Evolutionary conservation across 2,113 vertebrate genomes (phyloP).

Genomic region (Synchiropus splendidus): DNA sequence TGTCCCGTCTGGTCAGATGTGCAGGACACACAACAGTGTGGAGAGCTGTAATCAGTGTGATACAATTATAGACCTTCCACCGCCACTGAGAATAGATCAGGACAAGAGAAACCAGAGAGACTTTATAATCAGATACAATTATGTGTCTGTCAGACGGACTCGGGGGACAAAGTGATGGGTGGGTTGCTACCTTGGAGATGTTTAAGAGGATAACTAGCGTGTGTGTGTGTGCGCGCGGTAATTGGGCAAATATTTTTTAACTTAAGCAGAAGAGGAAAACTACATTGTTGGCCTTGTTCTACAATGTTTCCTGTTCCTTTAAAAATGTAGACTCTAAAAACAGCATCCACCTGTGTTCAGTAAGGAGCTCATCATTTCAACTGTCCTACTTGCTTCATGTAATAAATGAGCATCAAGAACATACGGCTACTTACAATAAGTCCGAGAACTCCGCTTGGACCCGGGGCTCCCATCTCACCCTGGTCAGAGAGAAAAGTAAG

Average conservation of each 20-base stretch:
- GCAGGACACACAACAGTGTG: slow-evolving; percentile 25
- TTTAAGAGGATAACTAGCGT: not conserved
- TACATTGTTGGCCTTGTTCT: too few species aligned
- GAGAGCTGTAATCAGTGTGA: slow-evolving; percentile 57
- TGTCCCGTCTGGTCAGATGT: slow-evolving; percentile 20
- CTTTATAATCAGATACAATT: slow-evolving; percentile 54
- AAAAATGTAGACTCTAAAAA: not conserved
- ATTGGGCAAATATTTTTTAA: too few species aligned
- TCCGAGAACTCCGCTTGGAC: slow-evolving; percentile 88
- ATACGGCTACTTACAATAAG: slow-evolving; percentile 84
- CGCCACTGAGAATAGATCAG: slow-evolving; percentile 55
- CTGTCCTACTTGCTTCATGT: too few species aligned
- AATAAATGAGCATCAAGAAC: slow-evolving; percentile 11
- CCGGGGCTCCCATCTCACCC: slow-evolving; percentile 89
- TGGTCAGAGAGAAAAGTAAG: slow-evolving; percentile 55
- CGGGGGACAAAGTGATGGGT: slow-evolving; percentile 36
- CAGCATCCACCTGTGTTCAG: slow-evolving; percentile 5
- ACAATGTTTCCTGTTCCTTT: too few species aligned
- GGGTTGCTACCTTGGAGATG: slow-evolving; percentile 5
- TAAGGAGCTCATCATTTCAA: too few species aligned
- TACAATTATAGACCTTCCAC: slow-evolving; percentile 57
- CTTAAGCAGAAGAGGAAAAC: too few species aligned
- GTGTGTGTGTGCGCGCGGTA: not conserved
- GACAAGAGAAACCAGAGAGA: slow-evolving; percentile 46
- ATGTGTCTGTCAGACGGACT: slow-evolving; percentile 36